Conservation (phyloP, 2,888 invertebrate genomes). For the Eugnorisma glareosa region DNA sequence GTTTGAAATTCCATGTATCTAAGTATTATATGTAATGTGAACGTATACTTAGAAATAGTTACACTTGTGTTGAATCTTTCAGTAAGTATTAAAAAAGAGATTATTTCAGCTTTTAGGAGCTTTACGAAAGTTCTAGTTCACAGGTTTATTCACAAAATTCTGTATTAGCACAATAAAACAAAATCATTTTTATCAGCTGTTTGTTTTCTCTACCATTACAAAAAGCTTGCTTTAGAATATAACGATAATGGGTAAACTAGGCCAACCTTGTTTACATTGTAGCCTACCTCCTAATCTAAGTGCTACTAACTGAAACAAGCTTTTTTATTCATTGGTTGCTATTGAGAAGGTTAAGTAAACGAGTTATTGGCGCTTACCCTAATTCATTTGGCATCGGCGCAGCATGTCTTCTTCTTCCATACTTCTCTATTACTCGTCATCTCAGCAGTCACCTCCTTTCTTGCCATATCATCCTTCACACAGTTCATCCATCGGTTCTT, state of each 20-base stretch:
- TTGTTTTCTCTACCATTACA: neutral
- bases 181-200: neutral
- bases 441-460: too few relatives aligned
- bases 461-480: too few relatives aligned
- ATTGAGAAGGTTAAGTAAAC: constrained; percentile 4
- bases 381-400: too few relatives aligned
- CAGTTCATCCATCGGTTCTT: too few relatives aligned
- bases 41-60: neutral
- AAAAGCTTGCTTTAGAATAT: neutral
- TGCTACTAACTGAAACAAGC: neutral
- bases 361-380: neutral
- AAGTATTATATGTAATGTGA: neutral
- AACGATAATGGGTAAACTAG: neutral
- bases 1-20: neutral
- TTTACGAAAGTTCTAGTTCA: neutral
- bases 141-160: neutral
- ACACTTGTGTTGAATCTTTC: neutral
- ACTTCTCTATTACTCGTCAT: too few relatives aligned
- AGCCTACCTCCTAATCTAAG: too few relatives aligned
- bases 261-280: neutral
- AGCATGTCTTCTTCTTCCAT: too few relatives aligned
- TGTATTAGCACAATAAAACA: neutral
- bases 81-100: neutral
- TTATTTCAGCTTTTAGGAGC: neutral
- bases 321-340: neutral